A percentile compares a stretch with the other conserved stretches of the same genome.
Conservation (phyloP, 2,113 vertebrate species). For the Megaptera novaeangliae region DNA sequence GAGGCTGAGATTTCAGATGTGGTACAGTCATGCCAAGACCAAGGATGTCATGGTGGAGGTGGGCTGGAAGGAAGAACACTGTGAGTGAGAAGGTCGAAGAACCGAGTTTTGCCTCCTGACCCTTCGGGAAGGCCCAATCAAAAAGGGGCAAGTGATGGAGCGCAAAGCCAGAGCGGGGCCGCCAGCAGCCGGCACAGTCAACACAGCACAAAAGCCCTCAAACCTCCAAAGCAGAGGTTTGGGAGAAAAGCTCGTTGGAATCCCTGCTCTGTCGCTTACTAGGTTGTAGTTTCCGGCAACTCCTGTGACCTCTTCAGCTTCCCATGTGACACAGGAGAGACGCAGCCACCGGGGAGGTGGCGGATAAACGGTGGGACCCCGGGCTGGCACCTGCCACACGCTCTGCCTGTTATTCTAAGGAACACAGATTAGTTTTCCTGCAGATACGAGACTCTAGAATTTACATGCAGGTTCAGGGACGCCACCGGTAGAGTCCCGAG, state of each 20-base stretch:
- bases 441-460: not conserved
- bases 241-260: not conserved
- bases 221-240: not conserved
- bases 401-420: not conserved
- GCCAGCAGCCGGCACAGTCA: not conserved
- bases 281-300: rapidly evolving
- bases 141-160: not conserved
- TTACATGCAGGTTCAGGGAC: rapidly evolving
- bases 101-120: too few relatives aligned
- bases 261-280: not conserved
- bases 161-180: rapidly evolving
- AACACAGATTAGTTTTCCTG: not conserved
- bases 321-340: not conserved
- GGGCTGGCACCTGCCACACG: not conserved
- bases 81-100: not conserved
- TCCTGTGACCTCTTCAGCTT: not conserved
- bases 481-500: rapidly evolving
- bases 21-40: rapidly evolving
- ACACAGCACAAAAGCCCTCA: not conserved
- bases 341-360: not conserved
- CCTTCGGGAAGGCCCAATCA: not conserved
- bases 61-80: not conserved
- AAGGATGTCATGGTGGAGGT: rapidly evolving
- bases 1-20: not conserved
- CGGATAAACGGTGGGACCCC: rapidly evolving